Evolutionary conservation across 2,888 invertebrate species (phyloP).

Genomic region (Steromphala cineraria): DNA sequence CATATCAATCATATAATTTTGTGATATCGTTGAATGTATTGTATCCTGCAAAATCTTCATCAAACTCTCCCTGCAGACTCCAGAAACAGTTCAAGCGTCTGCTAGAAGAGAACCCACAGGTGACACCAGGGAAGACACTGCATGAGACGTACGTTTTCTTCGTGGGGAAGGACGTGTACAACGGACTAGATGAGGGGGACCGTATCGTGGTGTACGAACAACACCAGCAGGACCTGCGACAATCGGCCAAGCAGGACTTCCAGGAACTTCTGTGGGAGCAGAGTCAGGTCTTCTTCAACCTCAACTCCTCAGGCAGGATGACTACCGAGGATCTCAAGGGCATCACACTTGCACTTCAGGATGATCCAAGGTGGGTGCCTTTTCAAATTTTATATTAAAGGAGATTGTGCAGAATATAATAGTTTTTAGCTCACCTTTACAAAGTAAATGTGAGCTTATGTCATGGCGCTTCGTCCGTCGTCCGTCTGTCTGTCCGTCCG

Average conservation of each 20-base stretch:
- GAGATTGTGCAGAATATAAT: no score
- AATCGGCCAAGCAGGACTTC: constrained; percentile 92
- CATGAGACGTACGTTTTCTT: constrained; percentile 89
- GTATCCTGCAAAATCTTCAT: no score
- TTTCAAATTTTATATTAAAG: no score
- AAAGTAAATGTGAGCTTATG: no score
- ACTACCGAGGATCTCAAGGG: constrained; percentile 94
- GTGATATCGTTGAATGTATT: no score
- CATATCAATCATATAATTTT: no score
- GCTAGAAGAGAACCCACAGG: constrained; percentile 94
- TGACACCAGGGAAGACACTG: constrained; percentile 94
- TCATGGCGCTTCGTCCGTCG: no score
- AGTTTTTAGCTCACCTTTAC: no score
- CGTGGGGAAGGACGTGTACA: constrained; percentile 95
- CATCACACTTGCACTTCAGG: constrained; percentile 92
- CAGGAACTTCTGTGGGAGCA: constrained; percentile 94
- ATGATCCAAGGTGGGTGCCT: constrained; percentile 86
- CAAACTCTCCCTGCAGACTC: constrained; percentile 80
- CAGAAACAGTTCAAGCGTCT: constrained; percentile 95
- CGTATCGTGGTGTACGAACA: constrained; percentile 94
- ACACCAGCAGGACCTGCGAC: constrained; percentile 84
- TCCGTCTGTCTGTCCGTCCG: no score
- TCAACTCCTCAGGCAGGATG: constrained; percentile 90
- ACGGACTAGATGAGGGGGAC: constrained; percentile 91
- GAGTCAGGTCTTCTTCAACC: constrained; percentile 90